Conservation (phyloP, 1,140 invertebrate species). For the Saccostrea glomerata region DNA sequence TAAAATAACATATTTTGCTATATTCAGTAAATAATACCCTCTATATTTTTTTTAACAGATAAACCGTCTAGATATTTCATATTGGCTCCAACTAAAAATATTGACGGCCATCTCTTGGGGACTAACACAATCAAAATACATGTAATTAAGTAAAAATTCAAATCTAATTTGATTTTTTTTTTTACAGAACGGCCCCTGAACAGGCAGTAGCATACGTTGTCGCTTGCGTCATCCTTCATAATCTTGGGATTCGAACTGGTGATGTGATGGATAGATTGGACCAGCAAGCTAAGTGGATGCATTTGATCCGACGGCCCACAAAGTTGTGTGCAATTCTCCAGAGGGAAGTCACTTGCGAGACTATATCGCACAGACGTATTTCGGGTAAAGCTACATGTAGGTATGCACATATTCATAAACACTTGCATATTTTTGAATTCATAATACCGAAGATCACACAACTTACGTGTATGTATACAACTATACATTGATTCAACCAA, state of each 20-base stretch:
- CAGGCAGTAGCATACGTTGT: conserved; percentile 10
- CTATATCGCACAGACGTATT: background rate
- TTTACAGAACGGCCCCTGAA: background rate
- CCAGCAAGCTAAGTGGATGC: background rate
- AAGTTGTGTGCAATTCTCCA: background rate
- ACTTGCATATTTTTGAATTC: too few relatives aligned
- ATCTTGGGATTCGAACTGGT: conserved; percentile 19
- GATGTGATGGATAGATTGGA: background rate
- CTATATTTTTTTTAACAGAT: too few relatives aligned
- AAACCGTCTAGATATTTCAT: too few relatives aligned
- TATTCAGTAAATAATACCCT: too few relatives aligned
- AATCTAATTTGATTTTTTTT: too few relatives aligned
- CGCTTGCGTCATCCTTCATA: conserved; percentile 4
- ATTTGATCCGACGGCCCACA: background rate
- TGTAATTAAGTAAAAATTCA: too few relatives aligned
- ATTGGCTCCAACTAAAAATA: too few relatives aligned
- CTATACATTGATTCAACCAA: background rate
- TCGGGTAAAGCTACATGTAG: background rate
- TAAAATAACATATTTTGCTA: too few relatives aligned
- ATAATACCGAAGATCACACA: too few relatives aligned
- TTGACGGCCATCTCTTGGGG: too few relatives aligned
- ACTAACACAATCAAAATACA: too few relatives aligned
- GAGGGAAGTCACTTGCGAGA: background rate
- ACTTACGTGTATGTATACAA: background rate
- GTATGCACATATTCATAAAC: background rate